These are phyloP conservation scores for Ferdinandea cuprea DNA, from an alignment of 2,888 invertebrate species.

Conservation along the genomic window DNA sequence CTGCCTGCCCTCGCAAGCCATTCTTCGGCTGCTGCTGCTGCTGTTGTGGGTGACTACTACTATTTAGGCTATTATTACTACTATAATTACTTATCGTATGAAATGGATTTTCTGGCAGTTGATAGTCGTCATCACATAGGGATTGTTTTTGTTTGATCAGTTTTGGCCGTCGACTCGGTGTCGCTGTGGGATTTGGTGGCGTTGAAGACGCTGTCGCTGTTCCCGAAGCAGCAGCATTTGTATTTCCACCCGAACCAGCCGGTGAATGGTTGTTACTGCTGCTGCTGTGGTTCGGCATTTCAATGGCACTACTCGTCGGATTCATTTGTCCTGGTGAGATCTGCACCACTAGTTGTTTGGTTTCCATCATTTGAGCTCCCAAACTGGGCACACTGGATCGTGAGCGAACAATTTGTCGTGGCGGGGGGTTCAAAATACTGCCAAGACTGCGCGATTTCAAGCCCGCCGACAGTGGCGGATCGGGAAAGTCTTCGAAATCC, in stretches of 20 bases:
- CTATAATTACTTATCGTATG: slow-evolving; percentile 80
- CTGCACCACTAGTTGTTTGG: slow-evolving; percentile 61
- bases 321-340: slow-evolving; percentile 69
- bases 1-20: slow-evolving; percentile 18
- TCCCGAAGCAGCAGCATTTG: slow-evolving; percentile 51
- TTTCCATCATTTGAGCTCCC: slow-evolving; percentile 78
- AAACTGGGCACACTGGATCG: slow-evolving; percentile 90
- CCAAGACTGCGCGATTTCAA: slow-evolving; percentile 93
- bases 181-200: slow-evolving; percentile 80
- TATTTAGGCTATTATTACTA: slow-evolving; percentile 78
- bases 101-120: slow-evolving; percentile 79
- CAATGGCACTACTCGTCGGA: slow-evolving; percentile 49
- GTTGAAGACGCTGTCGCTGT: slow-evolving; percentile 49
- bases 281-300: slow-evolving; percentile 76
- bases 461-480: slow-evolving; percentile 85
- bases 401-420: slow-evolving; percentile 88
- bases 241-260: slow-evolving; percentile 75
- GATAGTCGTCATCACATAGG: slow-evolving; percentile 86
- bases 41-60: slow-evolving; percentile 71
- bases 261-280: slow-evolving; percentile 80
- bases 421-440: slow-evolving; percentile 90
- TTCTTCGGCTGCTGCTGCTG: slow-evolving; percentile 53
- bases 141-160: slow-evolving; percentile 94
- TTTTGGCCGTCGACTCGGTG: slow-evolving; percentile 84
- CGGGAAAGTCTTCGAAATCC: slow-evolving; percentile 85